Conservation (phyloP, 2,888 invertebrate genomes). For the Mimas tiliae region DNA sequence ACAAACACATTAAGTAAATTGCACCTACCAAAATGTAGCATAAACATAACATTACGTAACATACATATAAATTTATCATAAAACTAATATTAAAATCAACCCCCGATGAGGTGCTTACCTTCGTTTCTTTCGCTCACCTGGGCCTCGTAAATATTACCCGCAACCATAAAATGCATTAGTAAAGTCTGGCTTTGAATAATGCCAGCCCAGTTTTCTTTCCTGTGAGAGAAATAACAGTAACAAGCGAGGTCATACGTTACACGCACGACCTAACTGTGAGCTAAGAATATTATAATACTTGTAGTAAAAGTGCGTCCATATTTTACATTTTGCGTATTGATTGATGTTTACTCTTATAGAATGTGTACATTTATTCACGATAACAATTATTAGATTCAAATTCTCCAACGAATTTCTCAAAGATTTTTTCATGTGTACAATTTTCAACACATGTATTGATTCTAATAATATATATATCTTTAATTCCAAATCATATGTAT, state of each 20-base stretch:
- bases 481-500: neutral
- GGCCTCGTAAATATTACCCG: conserved; percentile 74
- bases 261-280: conserved; percentile 14
- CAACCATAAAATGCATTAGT: conserved; percentile 80
- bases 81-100: conserved; percentile 35
- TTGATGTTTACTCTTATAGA: neutral
- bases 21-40: neutral
- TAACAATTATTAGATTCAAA: no score
- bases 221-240: conserved; percentile 46
- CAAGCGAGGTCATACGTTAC: conserved; percentile 48
- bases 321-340: neutral
- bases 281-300: conserved; percentile 8
- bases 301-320: conserved; percentile 2
- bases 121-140: conserved; percentile 70
- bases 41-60: neutral
- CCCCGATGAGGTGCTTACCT: conserved; percentile 64
- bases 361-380: neutral
- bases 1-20: neutral
- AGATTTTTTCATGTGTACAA: no score
- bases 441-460: no score
- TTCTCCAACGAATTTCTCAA: no score
- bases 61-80: conserved; percentile 20
- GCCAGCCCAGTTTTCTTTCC: conserved; percentile 55
- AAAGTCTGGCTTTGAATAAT: conserved; percentile 76
- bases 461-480: no score